These are phyloP conservation scores for Sturmia bella DNA, from an alignment of 2,888 invertebrate species.

Conservation along the genomic window DNA sequence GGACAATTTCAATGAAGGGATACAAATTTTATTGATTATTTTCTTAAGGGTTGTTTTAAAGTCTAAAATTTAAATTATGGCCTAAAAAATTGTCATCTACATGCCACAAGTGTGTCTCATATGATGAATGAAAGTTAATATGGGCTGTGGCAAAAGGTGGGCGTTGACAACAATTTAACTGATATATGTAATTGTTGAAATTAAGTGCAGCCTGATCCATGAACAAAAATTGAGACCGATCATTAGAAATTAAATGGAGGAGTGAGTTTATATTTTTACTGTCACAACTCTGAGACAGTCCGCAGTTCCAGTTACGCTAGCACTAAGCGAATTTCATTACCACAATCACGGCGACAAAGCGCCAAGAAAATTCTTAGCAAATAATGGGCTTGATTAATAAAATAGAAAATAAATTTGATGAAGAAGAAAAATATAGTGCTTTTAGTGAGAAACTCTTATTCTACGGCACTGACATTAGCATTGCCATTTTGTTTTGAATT, in stretches of 20 bases:
- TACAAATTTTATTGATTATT: constrained; percentile 48
- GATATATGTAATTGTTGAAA: neutral
- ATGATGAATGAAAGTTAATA: neutral
- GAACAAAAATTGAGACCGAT: neutral
- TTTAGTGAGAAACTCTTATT: no score
- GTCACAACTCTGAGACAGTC: no score
- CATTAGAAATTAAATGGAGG: neutral
- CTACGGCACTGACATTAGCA: no score
- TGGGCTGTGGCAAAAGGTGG: neutral
- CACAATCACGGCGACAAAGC: no score
- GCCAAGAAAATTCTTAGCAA: no score
- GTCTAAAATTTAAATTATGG: constrained; percentile 5
- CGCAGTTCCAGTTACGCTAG: no score
- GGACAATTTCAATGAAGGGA: constrained; percentile 27
- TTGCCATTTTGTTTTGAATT: no score
- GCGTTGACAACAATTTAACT: neutral
- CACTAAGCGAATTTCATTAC: neutral
- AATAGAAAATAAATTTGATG: no score
- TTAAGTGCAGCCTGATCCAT: constrained; percentile 18
- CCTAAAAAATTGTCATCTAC: neutral
- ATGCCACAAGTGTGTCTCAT: neutral
- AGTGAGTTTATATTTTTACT: neutral
- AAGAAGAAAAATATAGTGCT: no score
- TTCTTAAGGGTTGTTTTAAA: constrained; percentile 26
- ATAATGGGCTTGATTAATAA: no score